A percentile compares a stretch with the other conserved stretches of the same genome.
Evolutionary conservation across 2,797 vertebrate genomes (phyloP).

Genomic region (Momotus momota): DNA sequence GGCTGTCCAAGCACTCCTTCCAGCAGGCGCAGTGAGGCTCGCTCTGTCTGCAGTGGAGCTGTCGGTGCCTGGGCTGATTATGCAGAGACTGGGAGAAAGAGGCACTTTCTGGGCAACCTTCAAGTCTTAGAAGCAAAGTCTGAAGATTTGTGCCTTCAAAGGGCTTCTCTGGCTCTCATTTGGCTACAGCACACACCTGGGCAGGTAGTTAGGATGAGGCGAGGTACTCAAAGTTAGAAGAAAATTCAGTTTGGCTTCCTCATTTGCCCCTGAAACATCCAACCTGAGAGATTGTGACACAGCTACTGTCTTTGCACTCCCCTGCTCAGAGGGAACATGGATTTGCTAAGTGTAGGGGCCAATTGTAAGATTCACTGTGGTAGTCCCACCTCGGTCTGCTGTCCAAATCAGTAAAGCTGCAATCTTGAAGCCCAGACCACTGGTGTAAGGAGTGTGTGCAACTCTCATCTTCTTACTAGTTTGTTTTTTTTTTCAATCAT

Average conservation of each 20-base stretch:
- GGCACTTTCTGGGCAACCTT: not conserved
- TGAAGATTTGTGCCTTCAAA: not conserved
- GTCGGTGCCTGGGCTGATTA: accelerated
- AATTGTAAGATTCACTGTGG: not conserved
- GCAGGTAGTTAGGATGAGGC: not conserved
- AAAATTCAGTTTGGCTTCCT: not conserved
- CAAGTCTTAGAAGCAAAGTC: not conserved
- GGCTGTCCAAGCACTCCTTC: not conserved
- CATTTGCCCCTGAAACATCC: not conserved
- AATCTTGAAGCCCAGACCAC: not conserved
- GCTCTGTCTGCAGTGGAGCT: not conserved
- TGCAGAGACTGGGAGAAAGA: not conserved
- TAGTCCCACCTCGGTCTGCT: not conserved
- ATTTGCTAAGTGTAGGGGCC: not conserved
- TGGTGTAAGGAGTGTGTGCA: not conserved
- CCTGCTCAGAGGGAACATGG: not conserved
- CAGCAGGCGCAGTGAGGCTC: not conserved
- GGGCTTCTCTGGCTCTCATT: not conserved
- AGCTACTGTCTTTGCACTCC: not conserved
- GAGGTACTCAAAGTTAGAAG: not conserved
- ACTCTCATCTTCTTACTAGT: not conserved
- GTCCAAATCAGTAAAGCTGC: not conserved
- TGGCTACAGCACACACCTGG: not conserved
- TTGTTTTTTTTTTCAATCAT: not conserved
- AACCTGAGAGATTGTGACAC: not conserved